Conservation (phyloP, 2,888 invertebrate species). For the Lymantria monacha region DNA sequence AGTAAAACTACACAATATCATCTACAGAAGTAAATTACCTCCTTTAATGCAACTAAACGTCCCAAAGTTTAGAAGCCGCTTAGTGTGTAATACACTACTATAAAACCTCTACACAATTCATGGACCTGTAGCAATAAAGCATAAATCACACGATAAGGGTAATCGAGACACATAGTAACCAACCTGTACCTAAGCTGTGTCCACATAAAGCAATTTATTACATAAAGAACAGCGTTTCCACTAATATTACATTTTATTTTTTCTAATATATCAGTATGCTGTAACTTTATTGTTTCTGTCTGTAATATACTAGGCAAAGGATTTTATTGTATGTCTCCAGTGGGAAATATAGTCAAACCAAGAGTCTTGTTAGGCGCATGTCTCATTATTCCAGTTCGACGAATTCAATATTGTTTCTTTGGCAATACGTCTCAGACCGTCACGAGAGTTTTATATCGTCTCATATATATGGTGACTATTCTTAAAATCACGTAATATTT, state of each 20-base stretch:
- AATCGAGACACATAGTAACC: no score
- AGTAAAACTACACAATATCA: no score
- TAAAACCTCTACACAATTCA: no score
- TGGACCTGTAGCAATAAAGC: no score
- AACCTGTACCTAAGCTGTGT: no score
- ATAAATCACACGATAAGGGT: no score
- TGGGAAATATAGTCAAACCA: slow-evolving; percentile 29
- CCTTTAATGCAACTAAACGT: no score
- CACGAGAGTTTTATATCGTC: slow-evolving; percentile 30
- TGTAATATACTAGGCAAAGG: slow-evolving; percentile 18
- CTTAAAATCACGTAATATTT: slow-evolving; percentile 19
- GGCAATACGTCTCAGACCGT: slow-evolving; percentile 41
- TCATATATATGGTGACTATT: slow-evolving; percentile 26
- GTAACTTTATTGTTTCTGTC: slow-evolving; percentile 21
- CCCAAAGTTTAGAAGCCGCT: no score
- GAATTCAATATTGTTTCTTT: slow-evolving; percentile 50
- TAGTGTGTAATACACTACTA: no score
- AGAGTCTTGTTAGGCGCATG: slow-evolving; percentile 34
- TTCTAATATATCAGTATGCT: slow-evolving; percentile 8
- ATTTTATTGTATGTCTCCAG: slow-evolving; percentile 19
- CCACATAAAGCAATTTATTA: no score
- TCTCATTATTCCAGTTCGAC: slow-evolving; percentile 47
- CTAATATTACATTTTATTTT: slow-evolving; percentile 12
- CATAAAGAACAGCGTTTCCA: no score
- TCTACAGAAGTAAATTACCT: no score